These are phyloP conservation scores for Epicauta chinensis DNA, from an alignment of 1,140 invertebrate genomes.

Conservation along the genomic window DNA sequence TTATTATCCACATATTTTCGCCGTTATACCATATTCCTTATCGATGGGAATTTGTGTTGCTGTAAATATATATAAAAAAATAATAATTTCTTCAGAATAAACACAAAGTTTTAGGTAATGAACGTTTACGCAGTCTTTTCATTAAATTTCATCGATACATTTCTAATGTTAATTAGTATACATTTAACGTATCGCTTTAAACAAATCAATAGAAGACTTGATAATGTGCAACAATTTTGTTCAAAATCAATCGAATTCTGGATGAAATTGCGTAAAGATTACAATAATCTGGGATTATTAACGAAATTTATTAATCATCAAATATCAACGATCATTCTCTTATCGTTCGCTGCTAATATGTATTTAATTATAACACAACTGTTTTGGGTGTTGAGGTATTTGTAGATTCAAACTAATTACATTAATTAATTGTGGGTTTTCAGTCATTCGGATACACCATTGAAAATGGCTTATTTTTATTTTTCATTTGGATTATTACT, in stretches of 20 bases:
- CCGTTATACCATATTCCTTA: constrained; percentile 1
- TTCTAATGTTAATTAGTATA: constrained; percentile 5
- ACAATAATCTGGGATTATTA: constrained; percentile 4
- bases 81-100: too few species aligned
- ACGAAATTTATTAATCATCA: constrained; percentile 1
- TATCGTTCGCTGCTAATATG: constrained; percentile 2
- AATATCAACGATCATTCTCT: constrained; percentile 1
- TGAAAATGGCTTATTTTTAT: constrained; percentile 3
- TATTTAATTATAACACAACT: constrained; percentile 6
- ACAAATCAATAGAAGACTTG: neutral
- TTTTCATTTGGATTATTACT: constrained; percentile 8
- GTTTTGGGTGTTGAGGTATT: constrained; percentile 4
- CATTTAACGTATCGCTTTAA: neutral
- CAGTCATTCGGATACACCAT: neutral
- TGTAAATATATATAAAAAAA: neutral
- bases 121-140: constrained; percentile 2
- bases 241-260: neutral
- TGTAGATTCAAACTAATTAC: too few species aligned
- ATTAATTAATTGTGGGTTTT: too few species aligned
- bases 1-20: constrained; percentile 4
- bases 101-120: constrained; percentile 9
- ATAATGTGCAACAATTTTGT: neutral
- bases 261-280: constrained; percentile 5
- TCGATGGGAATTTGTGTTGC: constrained; percentile 2
- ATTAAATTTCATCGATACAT: constrained; percentile 2